These are phyloP conservation scores for Philereme vetulata DNA, from an alignment of 2,888 invertebrate genomes.

Conservation along the genomic window DNA sequence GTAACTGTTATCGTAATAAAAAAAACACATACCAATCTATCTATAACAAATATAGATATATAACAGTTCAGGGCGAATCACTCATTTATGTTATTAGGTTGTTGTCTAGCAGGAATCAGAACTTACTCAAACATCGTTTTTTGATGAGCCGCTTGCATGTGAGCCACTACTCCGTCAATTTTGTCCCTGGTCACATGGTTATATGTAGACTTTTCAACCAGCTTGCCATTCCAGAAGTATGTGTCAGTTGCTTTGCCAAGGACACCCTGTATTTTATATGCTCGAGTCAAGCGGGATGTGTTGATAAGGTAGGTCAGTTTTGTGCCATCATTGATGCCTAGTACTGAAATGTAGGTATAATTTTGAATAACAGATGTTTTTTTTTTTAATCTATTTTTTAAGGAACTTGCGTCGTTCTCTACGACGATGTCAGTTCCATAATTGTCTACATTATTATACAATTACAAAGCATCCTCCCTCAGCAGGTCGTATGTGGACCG, in stretches of 20 bases:
- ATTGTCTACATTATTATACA: no score
- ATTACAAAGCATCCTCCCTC: no score
- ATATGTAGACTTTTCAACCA: constrained; percentile 88
- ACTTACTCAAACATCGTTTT: constrained; percentile 93
- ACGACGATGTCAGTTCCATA: no score
- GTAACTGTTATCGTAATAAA: no score
- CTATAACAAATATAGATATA: no score
- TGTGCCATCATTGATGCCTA: constrained; percentile 89
- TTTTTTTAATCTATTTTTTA: no score
- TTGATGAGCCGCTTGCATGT: constrained; percentile 94
- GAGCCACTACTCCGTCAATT: constrained; percentile 89
- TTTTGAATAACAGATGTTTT: not conserved
- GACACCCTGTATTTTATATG: constrained; percentile 89
- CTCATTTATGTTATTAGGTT: no score
- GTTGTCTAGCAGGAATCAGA: not conserved
- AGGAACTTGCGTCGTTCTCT: no score
- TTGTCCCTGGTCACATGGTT: constrained; percentile 87
- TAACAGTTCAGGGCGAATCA: no score
- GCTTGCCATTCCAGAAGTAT: constrained; percentile 87
- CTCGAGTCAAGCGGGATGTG: constrained; percentile 85
- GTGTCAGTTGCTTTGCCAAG: constrained; percentile 91
- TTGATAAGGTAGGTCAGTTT: constrained; percentile 82
- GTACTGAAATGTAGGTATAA: constrained; percentile 71
- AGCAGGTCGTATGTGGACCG: no score
- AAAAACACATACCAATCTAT: no score